Base-by-base conservation (phyloP, 2,888 invertebrate genomes). In the Girardia tigrina region DNA sequence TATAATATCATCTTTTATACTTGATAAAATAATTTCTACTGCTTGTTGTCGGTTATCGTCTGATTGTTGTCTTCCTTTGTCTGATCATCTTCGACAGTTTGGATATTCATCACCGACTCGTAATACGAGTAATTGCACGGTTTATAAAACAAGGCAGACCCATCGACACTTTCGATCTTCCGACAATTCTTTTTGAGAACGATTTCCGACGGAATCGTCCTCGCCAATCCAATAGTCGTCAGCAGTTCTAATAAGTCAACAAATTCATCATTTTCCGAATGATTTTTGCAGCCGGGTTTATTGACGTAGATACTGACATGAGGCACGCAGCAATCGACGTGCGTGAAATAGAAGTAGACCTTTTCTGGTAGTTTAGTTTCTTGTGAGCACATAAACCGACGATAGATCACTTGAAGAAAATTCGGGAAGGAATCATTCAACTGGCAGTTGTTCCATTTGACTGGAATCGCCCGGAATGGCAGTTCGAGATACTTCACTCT, bases 91-190 rank as follows among this genome's bases (percentile, higher is more conserved):
- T n/a, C n/a, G n/a, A n/a, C n/a, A n/a, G 56, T 20, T 56, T 56
- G n/a, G 56, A 56, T 56, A 6, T n/a, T 12, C 56, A 56, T 56
- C 56, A 56, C 23, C 4, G 56, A n/a, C n/a, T 56, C 56, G n/a
- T 56, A 56, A n/a, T 56, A 56, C 6, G 56, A 56, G n/a, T 20
- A 56, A 56, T 56, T 56, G 56, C 56, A 56, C n/a, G 56, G 56
- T 16, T 56, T 56, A 16, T 56, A 56, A 23, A 56, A 56, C n/a
- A 56, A 56, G 4, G 56, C 56, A 12, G 36, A 36, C 23, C 20
- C n/a, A 12, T 56, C 23, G 6, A 2, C 6, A 56, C 23, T 56
- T 4, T n/a, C 23, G 23, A 56, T 56, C 4, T 23, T n/a, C 4
- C 56, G 4, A 16, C 56, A 56, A 16, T 56, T 56, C 20, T 56